Conservation (phyloP, 2,888 invertebrate genomes). For the Oithona nana region DNA sequence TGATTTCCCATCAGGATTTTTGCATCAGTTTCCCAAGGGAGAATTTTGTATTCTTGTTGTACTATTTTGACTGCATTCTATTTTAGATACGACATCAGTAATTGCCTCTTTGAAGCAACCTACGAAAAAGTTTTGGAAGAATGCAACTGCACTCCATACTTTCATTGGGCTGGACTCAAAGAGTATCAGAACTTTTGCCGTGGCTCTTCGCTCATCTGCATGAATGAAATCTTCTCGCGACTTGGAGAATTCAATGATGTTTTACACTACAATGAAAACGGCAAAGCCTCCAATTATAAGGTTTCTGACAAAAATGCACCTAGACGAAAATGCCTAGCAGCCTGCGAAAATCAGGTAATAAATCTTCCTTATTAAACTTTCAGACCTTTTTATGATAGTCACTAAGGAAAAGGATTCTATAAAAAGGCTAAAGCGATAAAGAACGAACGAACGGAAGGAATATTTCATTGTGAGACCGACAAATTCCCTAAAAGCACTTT, state of each 20-base stretch:
- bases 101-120: constrained; percentile 8
- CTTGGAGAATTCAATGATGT: constrained; percentile 8
- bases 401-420: no score
- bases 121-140: constrained; percentile 5
- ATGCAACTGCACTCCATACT: constrained; percentile 6
- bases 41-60: no score
- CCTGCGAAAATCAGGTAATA: constrained; percentile 5
- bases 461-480: no score
- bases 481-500: no score
- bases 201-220: not conserved
- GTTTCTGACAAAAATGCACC: no score
- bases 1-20: no score
- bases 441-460: no score
- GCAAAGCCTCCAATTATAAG: not conserved
- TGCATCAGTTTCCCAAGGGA: no score
- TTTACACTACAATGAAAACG: not conserved
- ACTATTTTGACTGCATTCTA: not conserved
- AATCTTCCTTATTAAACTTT: no score
- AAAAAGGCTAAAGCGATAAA: no score
- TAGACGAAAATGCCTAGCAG: constrained; percentile 5
- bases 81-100: constrained; percentile 3
- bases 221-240: constrained; percentile 5
- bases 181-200: not conserved
- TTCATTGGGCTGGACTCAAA: constrained; percentile 6
- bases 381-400: no score